phyloP scores from a whole-genome alignment of 2,113 vertebrate genomes.

The Zootoca vivipara region DNA sequence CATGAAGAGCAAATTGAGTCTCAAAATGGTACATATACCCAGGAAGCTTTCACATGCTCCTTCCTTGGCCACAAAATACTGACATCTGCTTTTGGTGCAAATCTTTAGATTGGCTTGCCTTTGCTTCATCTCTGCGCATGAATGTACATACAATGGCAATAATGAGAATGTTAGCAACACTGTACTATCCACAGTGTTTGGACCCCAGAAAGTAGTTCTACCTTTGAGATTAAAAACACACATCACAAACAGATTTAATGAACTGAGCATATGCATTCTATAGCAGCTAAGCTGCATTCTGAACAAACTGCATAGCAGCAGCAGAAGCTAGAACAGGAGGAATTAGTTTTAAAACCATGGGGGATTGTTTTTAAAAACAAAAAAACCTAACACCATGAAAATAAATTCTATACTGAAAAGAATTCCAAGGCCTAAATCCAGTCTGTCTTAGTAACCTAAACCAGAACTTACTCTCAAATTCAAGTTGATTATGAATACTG shows the following conservation, averaged over 20 bases:
- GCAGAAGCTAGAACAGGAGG: constrained; percentile 52
- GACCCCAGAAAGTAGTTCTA: constrained; percentile 69
- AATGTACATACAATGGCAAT: constrained; percentile 63
- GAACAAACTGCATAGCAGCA: constrained; percentile 68
- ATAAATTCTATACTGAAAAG: constrained; percentile 14
- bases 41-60: constrained; percentile 70
- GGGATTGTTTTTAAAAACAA: too few relatives aligned
- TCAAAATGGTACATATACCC: constrained; percentile 74
- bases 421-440: constrained; percentile 42
- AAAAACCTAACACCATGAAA: background rate
- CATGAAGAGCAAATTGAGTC: constrained; percentile 75
- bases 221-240: constrained; percentile 25
- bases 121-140: constrained; percentile 45
- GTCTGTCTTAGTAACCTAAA: constrained; percentile 44
- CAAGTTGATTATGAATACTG: constrained; percentile 52
- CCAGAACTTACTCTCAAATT: constrained; percentile 54
- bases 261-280: constrained; percentile 63
- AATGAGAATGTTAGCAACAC: constrained; percentile 64
- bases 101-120: constrained; percentile 61
- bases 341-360: constrained; percentile 41
- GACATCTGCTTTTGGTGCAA: constrained; percentile 58
- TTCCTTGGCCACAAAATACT: constrained; percentile 74
- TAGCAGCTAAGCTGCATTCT: constrained; percentile 70
- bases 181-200: constrained; percentile 66
- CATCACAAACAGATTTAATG: constrained; percentile 39